Conservation (phyloP, 2,888 invertebrate species). For the Cetonia aurata region DNA sequence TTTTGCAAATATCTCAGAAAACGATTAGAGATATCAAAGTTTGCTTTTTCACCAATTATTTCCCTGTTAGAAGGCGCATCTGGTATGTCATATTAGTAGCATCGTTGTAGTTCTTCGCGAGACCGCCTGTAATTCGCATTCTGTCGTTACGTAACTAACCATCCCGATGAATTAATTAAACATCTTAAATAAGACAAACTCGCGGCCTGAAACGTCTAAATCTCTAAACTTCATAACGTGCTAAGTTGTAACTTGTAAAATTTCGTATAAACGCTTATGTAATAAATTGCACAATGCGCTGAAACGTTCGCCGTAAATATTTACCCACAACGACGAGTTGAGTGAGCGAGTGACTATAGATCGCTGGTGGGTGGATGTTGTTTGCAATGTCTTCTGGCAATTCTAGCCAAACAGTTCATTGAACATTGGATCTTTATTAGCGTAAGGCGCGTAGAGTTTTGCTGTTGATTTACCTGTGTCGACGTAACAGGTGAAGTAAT, state of each 20-base stretch:
- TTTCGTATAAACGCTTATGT: slow-evolving; percentile 14
- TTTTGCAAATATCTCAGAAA: no score
- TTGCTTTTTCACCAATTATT: no score
- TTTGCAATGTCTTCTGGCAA: slow-evolving; percentile 39
- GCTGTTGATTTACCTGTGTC: slow-evolving; percentile 28
- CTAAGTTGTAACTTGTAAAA: background rate
- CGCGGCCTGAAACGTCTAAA: background rate
- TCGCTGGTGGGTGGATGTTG: slow-evolving; percentile 26
- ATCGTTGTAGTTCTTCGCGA: no score
- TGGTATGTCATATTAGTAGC: no score
- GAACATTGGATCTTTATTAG: slow-evolving; percentile 28
- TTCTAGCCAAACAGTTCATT: slow-evolving; percentile 32
- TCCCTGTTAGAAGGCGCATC: no score
- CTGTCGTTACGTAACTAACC: no score
- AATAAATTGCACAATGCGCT: slow-evolving; percentile 23
- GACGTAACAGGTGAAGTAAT: slow-evolving; percentile 16
- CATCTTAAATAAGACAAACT: no score
- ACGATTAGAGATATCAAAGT: no score
- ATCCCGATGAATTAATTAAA: background rate
- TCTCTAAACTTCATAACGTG: slow-evolving; percentile 1
- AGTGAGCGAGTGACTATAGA: slow-evolving; percentile 17
- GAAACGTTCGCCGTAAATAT: slow-evolving; percentile 22
- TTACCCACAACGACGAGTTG: slow-evolving; percentile 16
- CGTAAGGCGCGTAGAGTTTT: background rate
- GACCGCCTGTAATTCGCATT: no score